Conservation (phyloP, 2,888 invertebrate genomes). For the Habrosyne pyritoides region DNA sequence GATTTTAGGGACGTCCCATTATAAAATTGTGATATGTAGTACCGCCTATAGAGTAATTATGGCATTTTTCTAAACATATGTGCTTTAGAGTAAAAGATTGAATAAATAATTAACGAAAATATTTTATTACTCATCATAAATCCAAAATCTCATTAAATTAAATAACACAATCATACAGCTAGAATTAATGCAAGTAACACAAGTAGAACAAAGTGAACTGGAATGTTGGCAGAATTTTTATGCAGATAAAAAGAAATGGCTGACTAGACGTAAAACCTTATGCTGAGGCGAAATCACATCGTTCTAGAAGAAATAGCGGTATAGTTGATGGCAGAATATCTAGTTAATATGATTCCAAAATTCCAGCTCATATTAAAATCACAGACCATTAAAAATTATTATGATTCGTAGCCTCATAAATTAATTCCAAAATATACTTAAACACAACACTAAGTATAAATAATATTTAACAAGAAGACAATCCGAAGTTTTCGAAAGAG, state of each 20-base stretch:
- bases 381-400: slow-evolving; percentile 42
- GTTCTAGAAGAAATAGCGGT: not conserved
- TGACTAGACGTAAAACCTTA: slow-evolving; percentile 29
- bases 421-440: slow-evolving; percentile 17
- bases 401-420: slow-evolving; percentile 44
- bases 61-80: too few relatives aligned
- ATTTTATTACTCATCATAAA: slow-evolving; percentile 8
- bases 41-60: too few relatives aligned
- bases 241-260: not conserved
- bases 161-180: slow-evolving; percentile 1
- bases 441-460: not conserved
- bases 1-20: too few relatives aligned
- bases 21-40: too few relatives aligned
- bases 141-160: slow-evolving; percentile 9
- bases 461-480: not conserved
- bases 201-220: not conserved
- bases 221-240: not conserved
- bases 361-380: slow-evolving; percentile 45
- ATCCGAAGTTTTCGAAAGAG: slow-evolving; percentile 1
- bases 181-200: slow-evolving; percentile 4
- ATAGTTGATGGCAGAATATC: slow-evolving; percentile 2
- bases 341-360: slow-evolving; percentile 27
- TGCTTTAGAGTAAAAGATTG: not conserved
- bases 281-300: not conserved
- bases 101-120: slow-evolving; percentile 1